phyloP scores from a whole-genome alignment of 2,888 invertebrate genomes.

The Shargacucullia verbasci region DNA sequence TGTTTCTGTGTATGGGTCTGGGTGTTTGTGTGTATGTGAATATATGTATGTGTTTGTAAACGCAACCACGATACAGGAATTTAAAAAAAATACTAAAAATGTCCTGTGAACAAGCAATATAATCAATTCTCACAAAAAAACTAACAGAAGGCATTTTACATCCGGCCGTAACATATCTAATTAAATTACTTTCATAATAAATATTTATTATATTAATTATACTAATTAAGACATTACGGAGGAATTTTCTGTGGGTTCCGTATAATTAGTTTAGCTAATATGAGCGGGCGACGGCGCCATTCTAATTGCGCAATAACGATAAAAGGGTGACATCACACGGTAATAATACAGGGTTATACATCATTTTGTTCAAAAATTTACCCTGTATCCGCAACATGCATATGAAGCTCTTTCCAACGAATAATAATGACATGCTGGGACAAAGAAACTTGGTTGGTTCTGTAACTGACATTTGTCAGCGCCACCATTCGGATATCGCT shows the following conservation, averaged over 20 bases:
- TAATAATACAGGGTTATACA: too few relatives aligned
- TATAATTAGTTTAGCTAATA: slow-evolving; percentile 44
- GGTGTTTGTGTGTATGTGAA: too few relatives aligned
- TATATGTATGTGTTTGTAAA: too few relatives aligned
- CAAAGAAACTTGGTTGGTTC: not conserved
- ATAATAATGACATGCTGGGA: too few relatives aligned
- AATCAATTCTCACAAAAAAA: not conserved
- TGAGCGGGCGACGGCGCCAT: slow-evolving; percentile 14
- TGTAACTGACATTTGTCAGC: too few relatives aligned
- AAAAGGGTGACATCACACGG: slow-evolving; percentile 21
- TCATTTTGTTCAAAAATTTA: too few relatives aligned
- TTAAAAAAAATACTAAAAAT: too few relatives aligned
- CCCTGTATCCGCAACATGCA: too few relatives aligned
- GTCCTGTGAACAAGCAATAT: not conserved
- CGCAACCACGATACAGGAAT: too few relatives aligned
- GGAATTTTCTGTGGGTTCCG: slow-evolving; percentile 27
- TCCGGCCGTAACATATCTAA: slow-evolving; percentile 2
- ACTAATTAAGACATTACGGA: slow-evolving; percentile 40
- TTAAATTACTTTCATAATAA: slow-evolving; percentile 31
- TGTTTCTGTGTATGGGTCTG: too few relatives aligned
- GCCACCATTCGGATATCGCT: too few relatives aligned
- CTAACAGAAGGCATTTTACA: not conserved
- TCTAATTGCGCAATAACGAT: slow-evolving; percentile 33
- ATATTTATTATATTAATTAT: slow-evolving; percentile 38
- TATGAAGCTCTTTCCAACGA: too few relatives aligned